Base-by-base conservation (phyloP, 2,113 vertebrate genomes). In the Telmatochromis brachygnathus region DNA sequence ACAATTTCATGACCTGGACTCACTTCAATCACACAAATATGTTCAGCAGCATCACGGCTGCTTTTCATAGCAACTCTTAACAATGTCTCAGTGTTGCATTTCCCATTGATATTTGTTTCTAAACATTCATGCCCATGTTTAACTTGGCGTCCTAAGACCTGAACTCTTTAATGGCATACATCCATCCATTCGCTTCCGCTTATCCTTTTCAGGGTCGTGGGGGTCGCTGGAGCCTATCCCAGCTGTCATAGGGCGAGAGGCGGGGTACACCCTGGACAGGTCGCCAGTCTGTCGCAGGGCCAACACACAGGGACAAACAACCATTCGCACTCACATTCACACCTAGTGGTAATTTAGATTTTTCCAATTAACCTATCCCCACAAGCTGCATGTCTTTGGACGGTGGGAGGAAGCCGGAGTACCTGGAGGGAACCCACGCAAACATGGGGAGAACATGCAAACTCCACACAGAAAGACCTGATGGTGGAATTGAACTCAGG, bases 281-380 rank as follows among this genome's bases (percentile, higher is more conserved):
- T 45, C 42, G 42, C 42, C 42, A 14, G 42, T 45, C 2, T 45
- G 42, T 45, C 42, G 2, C 42, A 45, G 12, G 42, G 42, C 42
- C 6, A 14, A 45, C 42, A 45, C 3, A 45, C 42, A 45, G 3
- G 0, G 42, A 14, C 42, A 2, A 0, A 45, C 42, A 45, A 45
- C 42, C 42, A 45, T 45, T 45, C 6, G 0, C 12, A 1, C 42
- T 45, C 39, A 3, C 12, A 0, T 39, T 42, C 39, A 42, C 12
- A 42, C 39, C 39, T 42, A 3, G 2, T 42, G 39, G 0, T 0
- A 42, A 13, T 42, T 42, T 42, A 0, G 39, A 42, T 0, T 39
- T 0, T 0, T 37, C 39, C 39, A 42, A 42, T 13, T 2, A 42
- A 42, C 39, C 39, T 42, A 42, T 42, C 12, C 5, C 39, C 12